Conservation (phyloP, 2,888 invertebrate species). For the Scelioninae gen. 1 region DNA sequence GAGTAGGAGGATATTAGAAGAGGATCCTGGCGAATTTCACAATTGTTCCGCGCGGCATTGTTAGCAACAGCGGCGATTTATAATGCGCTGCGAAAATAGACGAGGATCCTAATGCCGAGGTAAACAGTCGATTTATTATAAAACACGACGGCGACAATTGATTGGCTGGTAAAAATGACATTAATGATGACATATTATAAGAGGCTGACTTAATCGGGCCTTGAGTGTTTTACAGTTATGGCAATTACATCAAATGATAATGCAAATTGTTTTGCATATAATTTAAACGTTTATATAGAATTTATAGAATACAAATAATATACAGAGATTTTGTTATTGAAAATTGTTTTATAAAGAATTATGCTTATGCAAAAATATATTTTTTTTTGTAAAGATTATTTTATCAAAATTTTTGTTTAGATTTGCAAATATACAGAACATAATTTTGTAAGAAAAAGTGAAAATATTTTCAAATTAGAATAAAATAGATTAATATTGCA, state of each 20-base stretch:
- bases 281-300: too few species aligned
- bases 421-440: too few species aligned
- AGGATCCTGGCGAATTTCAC: conserved; percentile 50
- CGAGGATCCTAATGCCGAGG: conserved; percentile 47
- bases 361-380: too few species aligned
- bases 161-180: conserved; percentile 53
- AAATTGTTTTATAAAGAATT: too few species aligned
- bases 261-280: too few species aligned
- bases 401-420: too few species aligned
- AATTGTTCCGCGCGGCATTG: conserved; percentile 58
- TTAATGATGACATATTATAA: conserved; percentile 57
- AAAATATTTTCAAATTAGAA: too few species aligned
- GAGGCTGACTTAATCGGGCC: conserved; percentile 50
- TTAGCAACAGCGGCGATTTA: conserved; percentile 58
- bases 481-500: too few species aligned
- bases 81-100: conserved; percentile 49
- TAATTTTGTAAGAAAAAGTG: too few species aligned
- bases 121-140: conserved; percentile 60
- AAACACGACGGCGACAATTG: conserved; percentile 31
- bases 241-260: conserved; percentile 26
- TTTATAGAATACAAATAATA: too few species aligned
- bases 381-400: too few species aligned
- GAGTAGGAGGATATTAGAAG: conserved; percentile 47
- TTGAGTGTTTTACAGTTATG: conserved; percentile 52
- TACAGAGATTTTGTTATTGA: too few species aligned